These are phyloP conservation scores for Zoroaster sp. DNA, from an alignment of 53 echinoderm and acorn worm species.

Conservation along the genomic window DNA sequence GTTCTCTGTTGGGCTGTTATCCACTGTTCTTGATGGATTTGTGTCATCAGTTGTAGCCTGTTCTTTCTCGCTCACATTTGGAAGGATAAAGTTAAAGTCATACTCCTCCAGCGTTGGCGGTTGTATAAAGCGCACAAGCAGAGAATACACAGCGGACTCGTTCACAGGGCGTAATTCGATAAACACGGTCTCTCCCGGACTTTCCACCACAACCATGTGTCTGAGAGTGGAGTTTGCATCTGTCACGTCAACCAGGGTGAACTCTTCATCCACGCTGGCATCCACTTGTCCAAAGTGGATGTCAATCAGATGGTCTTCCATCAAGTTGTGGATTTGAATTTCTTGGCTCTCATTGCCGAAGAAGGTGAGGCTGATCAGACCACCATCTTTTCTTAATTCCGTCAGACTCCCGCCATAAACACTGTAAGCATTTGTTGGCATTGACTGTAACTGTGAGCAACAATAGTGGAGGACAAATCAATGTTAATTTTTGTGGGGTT, in stretches of 20 bases:
- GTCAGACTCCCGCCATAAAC: neutral
- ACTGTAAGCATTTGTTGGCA: neutral
- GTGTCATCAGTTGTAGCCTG: neutral
- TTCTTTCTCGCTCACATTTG: constrained; percentile 4
- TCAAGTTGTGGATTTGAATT: neutral
- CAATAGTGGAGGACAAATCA: neutral
- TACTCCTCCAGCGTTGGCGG: neutral
- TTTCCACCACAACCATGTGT: neutral
- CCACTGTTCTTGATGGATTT: neutral
- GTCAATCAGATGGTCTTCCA: neutral
- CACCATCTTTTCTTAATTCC: neutral
- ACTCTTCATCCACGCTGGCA: neutral
- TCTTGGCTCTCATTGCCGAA: constrained; percentile 9
- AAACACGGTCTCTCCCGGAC: neutral
- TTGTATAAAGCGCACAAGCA: neutral
- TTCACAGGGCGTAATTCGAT: neutral
- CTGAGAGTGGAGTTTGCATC: neutral
- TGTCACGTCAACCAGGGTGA: neutral
- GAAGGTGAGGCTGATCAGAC: constrained; percentile 29
- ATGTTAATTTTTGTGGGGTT: neutral
- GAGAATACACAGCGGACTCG: constrained; percentile 1
- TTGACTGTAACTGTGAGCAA: constrained; percentile 17
- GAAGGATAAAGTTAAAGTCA: neutral
- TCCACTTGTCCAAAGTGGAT: neutral
- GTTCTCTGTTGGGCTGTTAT: constrained; percentile 34